Base-by-base conservation (phyloP, 2,888 invertebrate genomes). In the Nephrotoma guestfalica region DNA sequence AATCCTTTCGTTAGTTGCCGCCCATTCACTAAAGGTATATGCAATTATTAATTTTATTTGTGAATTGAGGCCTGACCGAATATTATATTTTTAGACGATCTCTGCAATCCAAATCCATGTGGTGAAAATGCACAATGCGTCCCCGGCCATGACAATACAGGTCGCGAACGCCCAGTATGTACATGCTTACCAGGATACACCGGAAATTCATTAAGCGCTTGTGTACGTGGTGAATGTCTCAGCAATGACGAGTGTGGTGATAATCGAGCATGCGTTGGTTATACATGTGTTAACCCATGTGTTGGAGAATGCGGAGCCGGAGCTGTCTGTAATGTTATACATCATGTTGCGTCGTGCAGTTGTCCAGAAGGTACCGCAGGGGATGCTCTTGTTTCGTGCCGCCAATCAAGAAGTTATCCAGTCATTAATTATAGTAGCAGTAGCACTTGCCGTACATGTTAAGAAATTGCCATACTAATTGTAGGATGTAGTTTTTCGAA, bases 21-120 rank as follows among this genome's bases (percentile, higher is more conserved):
- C 89, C 96, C 95, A 88, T 97, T 96, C 89, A 95, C 95, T 90
- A 95, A 95, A 89, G 93, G 96, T 96, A 91, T 86, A 71, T 41
- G 6, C 5, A 30, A 41, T 40, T 40, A n/a, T 40, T 6, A 13
- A 13, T 83, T 13, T 41, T 83, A 41, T 11, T 71, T 71, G 7
- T 85, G 18, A 40, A 85, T 6, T 43, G n/a, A 41, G 13, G 9
- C 11, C 9, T 83, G 6, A 18, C 41, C 30, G 41, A 15, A 30
- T 84, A 41, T 85, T 11, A 42, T 86, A 87, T 87, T 47, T 90
- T 3, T 89, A 96, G 97, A 94, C 90, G 97, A 97, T 89, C 93
- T 97, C 4, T 97, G 97, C 90, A 94, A 94, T 88, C 97, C 97
- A 0, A 97, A 97, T 92, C 97, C 97, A n/a, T 97, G 97, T 88